Conservation (phyloP, 2,888 invertebrate genomes). For the Xiphydria camelus region DNA sequence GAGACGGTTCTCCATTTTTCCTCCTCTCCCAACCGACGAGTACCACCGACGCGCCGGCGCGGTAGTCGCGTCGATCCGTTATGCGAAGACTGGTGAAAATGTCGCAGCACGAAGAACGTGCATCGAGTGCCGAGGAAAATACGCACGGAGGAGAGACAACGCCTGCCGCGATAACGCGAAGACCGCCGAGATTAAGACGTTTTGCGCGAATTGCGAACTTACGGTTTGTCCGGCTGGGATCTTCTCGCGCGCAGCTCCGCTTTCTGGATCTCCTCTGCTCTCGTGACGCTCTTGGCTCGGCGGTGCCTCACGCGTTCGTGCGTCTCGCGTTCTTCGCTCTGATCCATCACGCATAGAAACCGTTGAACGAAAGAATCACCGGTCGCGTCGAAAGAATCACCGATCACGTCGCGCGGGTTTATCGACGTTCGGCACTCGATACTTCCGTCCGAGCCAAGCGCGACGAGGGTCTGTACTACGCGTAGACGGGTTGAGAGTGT, state of each 20-base stretch:
- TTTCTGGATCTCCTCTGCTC: slow-evolving; percentile 84
- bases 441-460: too few species aligned
- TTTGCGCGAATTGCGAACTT: slow-evolving; percentile 63
- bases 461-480: too few species aligned
- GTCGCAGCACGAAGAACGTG: not conserved
- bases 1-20: not conserved
- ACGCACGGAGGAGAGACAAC: not conserved
- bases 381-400: too few species aligned
- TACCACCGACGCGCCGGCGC: not conserved
- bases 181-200: slow-evolving; percentile 3
- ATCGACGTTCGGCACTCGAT: too few species aligned
- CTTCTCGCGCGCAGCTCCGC: slow-evolving; percentile 78
- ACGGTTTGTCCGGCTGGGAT: slow-evolving; percentile 87
- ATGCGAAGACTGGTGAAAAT: not conserved
- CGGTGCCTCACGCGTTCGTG: slow-evolving; percentile 63
- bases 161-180: not conserved
- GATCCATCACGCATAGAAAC: too few species aligned
- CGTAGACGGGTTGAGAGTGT: too few species aligned
- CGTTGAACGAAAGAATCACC: too few species aligned
- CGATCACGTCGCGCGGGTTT: too few species aligned
- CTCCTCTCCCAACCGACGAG: not conserved
- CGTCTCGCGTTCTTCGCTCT: slow-evolving; percentile 57
- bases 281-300: slow-evolving; percentile 82
- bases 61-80: not conserved
- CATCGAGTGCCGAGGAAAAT: not conserved